Conservation (phyloP, 1,140 invertebrate genomes). For the Drosophila albomicans region DNA sequence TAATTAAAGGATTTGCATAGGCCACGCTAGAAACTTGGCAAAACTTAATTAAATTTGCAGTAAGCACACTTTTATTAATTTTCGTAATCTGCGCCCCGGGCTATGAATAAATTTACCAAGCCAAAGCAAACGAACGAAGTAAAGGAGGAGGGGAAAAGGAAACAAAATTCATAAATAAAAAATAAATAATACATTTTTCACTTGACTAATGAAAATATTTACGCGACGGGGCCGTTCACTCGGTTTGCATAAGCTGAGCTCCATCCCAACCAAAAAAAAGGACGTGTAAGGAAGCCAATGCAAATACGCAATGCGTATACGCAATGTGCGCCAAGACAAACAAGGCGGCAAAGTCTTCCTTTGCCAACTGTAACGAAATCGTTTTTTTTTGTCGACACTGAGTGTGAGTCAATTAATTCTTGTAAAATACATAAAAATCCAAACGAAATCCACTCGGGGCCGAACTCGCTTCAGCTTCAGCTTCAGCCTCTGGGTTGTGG, state of each 20-base stretch:
- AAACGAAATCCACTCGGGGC: conserved; percentile 45
- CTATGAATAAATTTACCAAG: conserved; percentile 72
- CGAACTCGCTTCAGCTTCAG: background rate
- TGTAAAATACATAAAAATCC: conserved; percentile 65
- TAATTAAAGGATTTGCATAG: conserved; percentile 58
- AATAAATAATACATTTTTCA: conserved; percentile 64
- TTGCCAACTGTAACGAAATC: conserved; percentile 45
- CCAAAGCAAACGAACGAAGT: conserved; percentile 2
- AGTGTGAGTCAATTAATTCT: conserved; percentile 78
- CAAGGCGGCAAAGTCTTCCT: conserved; percentile 51
- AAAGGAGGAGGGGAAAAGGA: conserved; percentile 15
- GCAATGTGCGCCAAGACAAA: conserved; percentile 66
- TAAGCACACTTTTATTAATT: conserved; percentile 78
- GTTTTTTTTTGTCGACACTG: conserved; percentile 45
- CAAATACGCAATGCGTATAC: conserved; percentile 65
- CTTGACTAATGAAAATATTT: conserved; percentile 81
- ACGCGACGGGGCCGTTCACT: conserved; percentile 24
- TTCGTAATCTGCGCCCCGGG: conserved; percentile 65
- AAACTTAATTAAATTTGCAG: conserved; percentile 72
- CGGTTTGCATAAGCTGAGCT: conserved; percentile 59
- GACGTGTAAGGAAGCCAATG: conserved; percentile 38
- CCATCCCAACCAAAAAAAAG: too few relatives aligned
- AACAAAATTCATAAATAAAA: conserved; percentile 67
- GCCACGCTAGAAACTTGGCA: conserved; percentile 18
- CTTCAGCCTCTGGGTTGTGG: background rate